Percentiles rank a stretch among this genome's conserved stretches.
Evolutionary conservation across 92 coral and sea anemone genomes (phyloP).

Genomic region (Zoanthus sansibaricus): DNA sequence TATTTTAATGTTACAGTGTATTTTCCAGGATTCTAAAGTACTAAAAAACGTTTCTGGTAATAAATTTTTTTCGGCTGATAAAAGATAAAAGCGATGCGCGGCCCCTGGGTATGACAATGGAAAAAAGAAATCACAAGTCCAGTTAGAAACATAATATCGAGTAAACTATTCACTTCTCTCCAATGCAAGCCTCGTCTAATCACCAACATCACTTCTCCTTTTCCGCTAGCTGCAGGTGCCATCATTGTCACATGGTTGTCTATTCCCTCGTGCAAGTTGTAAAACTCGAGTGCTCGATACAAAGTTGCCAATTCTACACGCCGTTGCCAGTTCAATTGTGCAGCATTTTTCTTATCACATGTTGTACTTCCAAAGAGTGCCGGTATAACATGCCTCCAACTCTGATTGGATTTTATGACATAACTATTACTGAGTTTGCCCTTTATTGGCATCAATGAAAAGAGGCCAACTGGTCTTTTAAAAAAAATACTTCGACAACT

Average conservation of each 20-base stretch:
- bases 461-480: not conserved
- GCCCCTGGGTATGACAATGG: no score
- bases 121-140: no score
- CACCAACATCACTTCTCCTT: slow-evolving; percentile 52
- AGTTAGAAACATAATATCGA: no score
- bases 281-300: slow-evolving; percentile 38
- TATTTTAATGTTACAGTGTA: no score
- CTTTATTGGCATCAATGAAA: slow-evolving; percentile 2
- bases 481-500: not conserved
- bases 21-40: no score
- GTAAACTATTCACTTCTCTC: slow-evolving; percentile 34
- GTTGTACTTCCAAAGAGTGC: not conserved
- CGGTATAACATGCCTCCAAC: not conserved
- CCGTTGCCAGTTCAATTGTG: slow-evolving; percentile 31
- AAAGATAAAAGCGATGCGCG: no score
- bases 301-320: slow-evolving; percentile 46
- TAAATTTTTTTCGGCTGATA: no score
- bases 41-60: no score
- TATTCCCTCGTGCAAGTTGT: slow-evolving; percentile 38
- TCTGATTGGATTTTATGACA: not conserved
- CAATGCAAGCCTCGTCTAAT: slow-evolving; percentile 50
- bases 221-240: slow-evolving; percentile 56
- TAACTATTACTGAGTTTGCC: not conserved
- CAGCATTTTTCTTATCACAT: not conserved
- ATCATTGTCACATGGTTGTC: slow-evolving; percentile 56